Conservation (phyloP, 2,797 vertebrate species). For the Helarctos malayanus region DNA sequence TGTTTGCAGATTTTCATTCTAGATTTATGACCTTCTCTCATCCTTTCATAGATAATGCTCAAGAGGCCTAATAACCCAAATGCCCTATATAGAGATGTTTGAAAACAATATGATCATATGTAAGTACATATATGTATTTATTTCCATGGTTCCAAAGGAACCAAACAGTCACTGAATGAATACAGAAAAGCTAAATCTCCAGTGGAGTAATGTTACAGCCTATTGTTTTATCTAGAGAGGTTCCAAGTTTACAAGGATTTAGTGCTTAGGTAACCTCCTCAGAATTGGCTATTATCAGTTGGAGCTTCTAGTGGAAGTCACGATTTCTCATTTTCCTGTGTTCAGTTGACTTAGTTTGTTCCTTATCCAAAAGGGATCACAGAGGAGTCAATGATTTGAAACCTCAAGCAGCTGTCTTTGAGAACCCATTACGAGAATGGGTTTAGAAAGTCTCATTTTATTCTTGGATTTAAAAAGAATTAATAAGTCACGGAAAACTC, state of each 20-base stretch:
- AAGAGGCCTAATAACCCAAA: background rate
- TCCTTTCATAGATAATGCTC: background rate
- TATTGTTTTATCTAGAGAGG: background rate
- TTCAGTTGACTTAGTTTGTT: background rate
- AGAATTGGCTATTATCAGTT: background rate
- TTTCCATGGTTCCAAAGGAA: background rate
- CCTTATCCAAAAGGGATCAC: background rate
- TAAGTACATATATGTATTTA: background rate
- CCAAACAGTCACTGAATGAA: background rate
- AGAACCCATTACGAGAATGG: background rate
- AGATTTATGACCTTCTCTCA: background rate
- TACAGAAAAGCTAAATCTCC: background rate
- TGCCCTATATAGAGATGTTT: background rate
- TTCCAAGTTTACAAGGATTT: background rate
- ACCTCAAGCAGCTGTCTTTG: background rate
- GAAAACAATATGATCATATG: background rate
- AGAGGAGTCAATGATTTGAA: background rate
- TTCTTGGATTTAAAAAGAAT: background rate
- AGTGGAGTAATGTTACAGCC: background rate
- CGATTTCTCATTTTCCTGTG: fast-evolving
- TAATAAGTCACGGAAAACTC: background rate
- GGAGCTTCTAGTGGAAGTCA: background rate
- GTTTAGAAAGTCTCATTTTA: background rate
- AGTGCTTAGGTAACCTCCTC: background rate
- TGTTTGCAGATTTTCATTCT: background rate